Evolutionary conservation across 1,140 invertebrate genomes (phyloP).

Genomic region (Drosophila bifasciata): DNA sequence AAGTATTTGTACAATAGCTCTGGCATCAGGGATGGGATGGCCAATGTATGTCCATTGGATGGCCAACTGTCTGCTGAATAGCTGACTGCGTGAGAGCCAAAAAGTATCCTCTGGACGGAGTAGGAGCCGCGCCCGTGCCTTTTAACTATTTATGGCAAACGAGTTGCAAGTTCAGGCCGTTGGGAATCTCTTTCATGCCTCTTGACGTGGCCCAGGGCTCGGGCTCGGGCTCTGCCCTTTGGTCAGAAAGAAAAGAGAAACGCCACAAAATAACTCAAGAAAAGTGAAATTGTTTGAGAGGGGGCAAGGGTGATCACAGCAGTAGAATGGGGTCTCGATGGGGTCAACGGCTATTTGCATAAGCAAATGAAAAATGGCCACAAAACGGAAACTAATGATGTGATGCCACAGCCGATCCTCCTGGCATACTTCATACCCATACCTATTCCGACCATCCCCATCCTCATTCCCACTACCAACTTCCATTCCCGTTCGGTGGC

Average conservation of each 20-base stretch:
- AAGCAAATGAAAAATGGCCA: conserved; percentile 82
- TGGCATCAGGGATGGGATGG: conserved; percentile 5
- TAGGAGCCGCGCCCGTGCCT: conserved; percentile 75
- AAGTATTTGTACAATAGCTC: conserved; percentile 79
- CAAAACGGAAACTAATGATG: conserved; percentile 84
- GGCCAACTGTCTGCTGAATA: conserved; percentile 7
- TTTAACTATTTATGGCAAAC: conserved; percentile 82
- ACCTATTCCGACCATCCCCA: too few relatives aligned
- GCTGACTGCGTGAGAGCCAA: conserved; percentile 52
- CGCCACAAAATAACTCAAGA: neutral
- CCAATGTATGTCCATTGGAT: conserved; percentile 7
- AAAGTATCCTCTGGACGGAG: conserved; percentile 37
- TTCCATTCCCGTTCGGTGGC: conserved; percentile 50
- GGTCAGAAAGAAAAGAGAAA: neutral
- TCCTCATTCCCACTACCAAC: neutral
- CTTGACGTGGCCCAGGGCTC: conserved; percentile 25
- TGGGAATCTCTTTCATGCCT: conserved; percentile 14
- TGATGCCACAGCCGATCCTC: conserved; percentile 57
- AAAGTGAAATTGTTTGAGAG: conserved; percentile 68
- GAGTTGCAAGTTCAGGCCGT: conserved; percentile 52
- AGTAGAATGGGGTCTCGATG: conserved; percentile 29
- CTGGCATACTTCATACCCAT: neutral
- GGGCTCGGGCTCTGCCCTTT: too few relatives aligned
- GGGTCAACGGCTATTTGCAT: conserved; percentile 75
- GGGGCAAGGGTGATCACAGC: too few relatives aligned